Evolutionary conservation across 2,888 invertebrate genomes (phyloP).

Genomic region (Leptinotarsa haldemani): DNA sequence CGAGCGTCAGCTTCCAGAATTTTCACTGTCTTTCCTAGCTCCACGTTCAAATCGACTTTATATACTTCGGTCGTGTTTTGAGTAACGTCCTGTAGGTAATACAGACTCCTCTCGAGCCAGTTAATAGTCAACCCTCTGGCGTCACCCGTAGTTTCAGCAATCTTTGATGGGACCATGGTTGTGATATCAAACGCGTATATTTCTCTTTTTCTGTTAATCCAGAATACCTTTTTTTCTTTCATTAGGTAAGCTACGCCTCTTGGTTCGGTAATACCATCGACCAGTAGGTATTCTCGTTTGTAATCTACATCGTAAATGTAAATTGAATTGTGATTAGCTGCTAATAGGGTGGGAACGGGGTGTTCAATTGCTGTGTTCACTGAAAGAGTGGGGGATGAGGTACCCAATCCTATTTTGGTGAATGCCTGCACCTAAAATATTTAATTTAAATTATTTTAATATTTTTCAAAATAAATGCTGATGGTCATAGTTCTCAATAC

Average conservation of each 20-base stretch:
- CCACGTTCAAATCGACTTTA: slow-evolving; percentile 75
- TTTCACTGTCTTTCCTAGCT: slow-evolving; percentile 68
- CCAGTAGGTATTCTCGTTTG: slow-evolving; percentile 68
- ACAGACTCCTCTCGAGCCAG: slow-evolving; percentile 88
- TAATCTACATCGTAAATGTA: slow-evolving; percentile 82
- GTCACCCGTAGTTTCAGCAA: slow-evolving; percentile 71
- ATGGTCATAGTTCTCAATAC: no score
- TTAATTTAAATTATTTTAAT: no score
- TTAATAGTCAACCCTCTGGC: slow-evolving; percentile 81
- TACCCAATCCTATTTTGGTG: slow-evolving; percentile 82
- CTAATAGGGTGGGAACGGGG: slow-evolving; percentile 82
- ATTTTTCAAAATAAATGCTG: no score
- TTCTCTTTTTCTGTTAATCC: slow-evolving; percentile 84
- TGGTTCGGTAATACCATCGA: slow-evolving; percentile 76
- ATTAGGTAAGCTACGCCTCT: slow-evolving; percentile 77
- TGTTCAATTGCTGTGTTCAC: slow-evolving; percentile 78
- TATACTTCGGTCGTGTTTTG: slow-evolving; percentile 70
- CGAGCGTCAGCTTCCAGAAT: slow-evolving; percentile 70
- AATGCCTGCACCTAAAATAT: slow-evolving; percentile 78
- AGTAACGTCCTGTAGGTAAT: slow-evolving; percentile 77
- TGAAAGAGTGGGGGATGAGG: slow-evolving; percentile 74
- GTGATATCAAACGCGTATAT: slow-evolving; percentile 71
- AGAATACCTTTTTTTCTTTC: slow-evolving; percentile 80
- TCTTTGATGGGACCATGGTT: slow-evolving; percentile 70
- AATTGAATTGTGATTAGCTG: slow-evolving; percentile 79